phyloP scores from a whole-genome alignment of 2,797 vertebrate genomes.

The Fistularia tabacaria region DNA sequence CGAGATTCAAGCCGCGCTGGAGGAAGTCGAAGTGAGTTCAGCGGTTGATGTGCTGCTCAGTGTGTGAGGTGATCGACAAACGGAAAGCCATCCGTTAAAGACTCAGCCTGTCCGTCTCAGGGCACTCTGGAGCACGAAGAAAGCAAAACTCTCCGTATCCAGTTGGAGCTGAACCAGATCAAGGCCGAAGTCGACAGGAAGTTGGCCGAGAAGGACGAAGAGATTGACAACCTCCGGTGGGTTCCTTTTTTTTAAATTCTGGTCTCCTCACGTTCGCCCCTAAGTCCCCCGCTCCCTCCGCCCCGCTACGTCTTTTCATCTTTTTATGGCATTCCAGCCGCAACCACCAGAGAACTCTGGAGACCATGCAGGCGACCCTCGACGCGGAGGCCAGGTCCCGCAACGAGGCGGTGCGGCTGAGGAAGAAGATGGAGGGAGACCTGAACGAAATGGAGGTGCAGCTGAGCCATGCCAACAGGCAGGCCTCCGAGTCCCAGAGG shows the following conservation, averaged over 20 bases:
- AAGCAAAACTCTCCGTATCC: slow-evolving; percentile 89
- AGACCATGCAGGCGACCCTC: slow-evolving; percentile 87
- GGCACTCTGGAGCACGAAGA: slow-evolving; percentile 91
- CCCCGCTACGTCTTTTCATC: background rate
- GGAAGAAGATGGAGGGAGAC: slow-evolving; percentile 94
- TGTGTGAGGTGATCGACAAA: background rate
- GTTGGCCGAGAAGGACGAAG: slow-evolving; percentile 89
- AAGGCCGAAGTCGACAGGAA: slow-evolving; percentile 90
- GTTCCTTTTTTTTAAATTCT: background rate
- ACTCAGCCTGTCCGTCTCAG: slow-evolving; percentile 55
- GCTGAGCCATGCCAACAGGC: slow-evolving; percentile 85
- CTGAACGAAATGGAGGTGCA: slow-evolving; percentile 95
- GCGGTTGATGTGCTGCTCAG: background rate
- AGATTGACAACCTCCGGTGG: slow-evolving; percentile 80
- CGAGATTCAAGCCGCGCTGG: slow-evolving; percentile 88
- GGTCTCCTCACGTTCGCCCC: background rate
- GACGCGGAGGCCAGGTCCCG: slow-evolving; percentile 86
- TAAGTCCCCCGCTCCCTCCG: background rate
- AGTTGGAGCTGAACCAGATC: slow-evolving; percentile 89
- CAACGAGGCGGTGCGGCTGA: slow-evolving; percentile 85
- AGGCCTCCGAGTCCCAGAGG: slow-evolving; percentile 84
- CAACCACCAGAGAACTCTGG: slow-evolving; percentile 88
- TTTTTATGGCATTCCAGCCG: slow-evolving; percentile 62
- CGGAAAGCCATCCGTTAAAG: no score
- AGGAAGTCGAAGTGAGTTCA: slow-evolving; percentile 85